Percentiles rank a stretch among this genome's conserved stretches.
These are phyloP conservation scores for Ceyx cyanopectus DNA, from an alignment of 2,113 vertebrate species.

Conservation along the genomic window DNA sequence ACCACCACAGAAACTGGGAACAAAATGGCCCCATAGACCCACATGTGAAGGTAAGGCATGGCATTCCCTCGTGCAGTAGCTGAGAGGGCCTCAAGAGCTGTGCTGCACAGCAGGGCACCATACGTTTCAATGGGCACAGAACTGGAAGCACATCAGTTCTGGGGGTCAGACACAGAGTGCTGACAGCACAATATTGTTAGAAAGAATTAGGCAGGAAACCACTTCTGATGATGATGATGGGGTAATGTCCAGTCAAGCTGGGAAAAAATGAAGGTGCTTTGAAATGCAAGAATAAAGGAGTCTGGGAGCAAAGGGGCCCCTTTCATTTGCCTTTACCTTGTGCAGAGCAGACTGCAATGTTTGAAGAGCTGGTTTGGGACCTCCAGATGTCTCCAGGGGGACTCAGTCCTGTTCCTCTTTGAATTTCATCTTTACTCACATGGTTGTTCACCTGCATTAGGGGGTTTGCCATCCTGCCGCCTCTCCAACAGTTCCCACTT, in stretches of 20 bases:
- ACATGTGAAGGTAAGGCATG: neutral
- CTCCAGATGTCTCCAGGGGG: neutral
- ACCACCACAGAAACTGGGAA: neutral
- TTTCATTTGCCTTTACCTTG: neutral
- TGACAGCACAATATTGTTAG: neutral
- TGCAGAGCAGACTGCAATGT: neutral
- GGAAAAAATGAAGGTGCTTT: neutral
- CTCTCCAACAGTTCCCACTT: neutral
- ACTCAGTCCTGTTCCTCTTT: neutral
- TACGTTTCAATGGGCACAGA: fast-evolving
- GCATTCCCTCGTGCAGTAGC: neutral
- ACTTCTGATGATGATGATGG: fast-evolving
- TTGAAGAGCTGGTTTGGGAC: neutral
- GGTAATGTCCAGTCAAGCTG: neutral
- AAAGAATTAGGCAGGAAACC: neutral
- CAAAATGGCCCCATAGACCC: neutral
- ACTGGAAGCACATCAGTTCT: neutral
- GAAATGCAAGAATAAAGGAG: neutral
- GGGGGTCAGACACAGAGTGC: fast-evolving
- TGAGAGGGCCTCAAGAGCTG: conserved; percentile 2
- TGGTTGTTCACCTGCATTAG: neutral
- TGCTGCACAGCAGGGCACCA: neutral
- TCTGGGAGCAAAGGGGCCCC: fast-evolving
- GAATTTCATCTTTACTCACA: neutral
- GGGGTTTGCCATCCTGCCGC: neutral